Evolutionary conservation across 2,797 vertebrate genomes (phyloP).

Genomic region (Silurus lanzhouensis): DNA sequence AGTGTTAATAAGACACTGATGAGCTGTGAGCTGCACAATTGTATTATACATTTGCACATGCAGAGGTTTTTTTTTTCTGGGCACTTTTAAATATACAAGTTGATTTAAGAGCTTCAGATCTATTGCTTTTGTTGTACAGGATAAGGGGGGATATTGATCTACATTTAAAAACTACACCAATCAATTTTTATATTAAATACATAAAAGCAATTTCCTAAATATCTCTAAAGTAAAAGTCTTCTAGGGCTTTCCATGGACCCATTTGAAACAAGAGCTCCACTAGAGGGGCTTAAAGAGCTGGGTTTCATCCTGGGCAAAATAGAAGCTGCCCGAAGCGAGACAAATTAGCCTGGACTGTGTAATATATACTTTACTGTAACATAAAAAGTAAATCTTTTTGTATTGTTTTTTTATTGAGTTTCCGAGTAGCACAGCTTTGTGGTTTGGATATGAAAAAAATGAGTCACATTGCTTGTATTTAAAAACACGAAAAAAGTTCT

Average conservation of each 20-base stretch:
- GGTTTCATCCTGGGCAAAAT: background rate
- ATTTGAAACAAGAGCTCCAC: background rate
- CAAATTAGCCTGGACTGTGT: no score
- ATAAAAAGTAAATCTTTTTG: background rate
- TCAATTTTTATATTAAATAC: no score
- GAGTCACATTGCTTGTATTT: background rate
- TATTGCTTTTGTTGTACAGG: background rate
- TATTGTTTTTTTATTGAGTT: background rate
- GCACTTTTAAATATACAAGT: background rate
- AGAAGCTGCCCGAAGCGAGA: background rate
- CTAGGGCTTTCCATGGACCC: background rate
- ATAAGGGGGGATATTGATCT: background rate
- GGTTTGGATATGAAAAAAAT: background rate
- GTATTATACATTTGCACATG: background rate
- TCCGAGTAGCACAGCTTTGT: background rate
- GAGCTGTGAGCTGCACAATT: background rate
- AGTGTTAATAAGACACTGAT: background rate
- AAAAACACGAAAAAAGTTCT: background rate
- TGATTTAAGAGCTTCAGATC: background rate
- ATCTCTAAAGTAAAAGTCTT: background rate
- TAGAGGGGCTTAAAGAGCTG: conserved; percentile 31
- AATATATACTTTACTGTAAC: no score
- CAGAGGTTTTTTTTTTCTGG: background rate
- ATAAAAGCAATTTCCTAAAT: background rate
- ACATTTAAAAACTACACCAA: background rate